Evolutionary conservation across 2,797 vertebrate species (phyloP).

Genomic region (Eulemur albifrons): DNA sequence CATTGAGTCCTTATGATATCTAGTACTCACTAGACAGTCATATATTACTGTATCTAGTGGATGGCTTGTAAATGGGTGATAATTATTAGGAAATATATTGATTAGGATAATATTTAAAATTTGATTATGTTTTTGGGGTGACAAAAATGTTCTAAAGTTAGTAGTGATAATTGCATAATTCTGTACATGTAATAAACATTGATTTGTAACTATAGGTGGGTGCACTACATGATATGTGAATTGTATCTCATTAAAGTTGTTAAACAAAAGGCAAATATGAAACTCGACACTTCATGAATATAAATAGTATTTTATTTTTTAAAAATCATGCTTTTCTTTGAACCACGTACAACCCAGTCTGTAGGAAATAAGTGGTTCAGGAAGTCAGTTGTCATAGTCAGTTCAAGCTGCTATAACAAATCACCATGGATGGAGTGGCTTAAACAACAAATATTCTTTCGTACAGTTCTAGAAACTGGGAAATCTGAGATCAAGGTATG

Average conservation of each 20-base stretch:
- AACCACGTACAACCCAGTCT: not conserved
- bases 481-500: not conserved
- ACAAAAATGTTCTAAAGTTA: not conserved
- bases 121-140: not conserved
- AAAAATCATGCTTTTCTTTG: not conserved
- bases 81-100: not conserved
- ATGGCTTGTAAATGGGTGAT: not conserved
- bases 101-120: not conserved
- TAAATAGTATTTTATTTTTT: not conserved
- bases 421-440: not conserved
- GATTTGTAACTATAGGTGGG: not conserved
- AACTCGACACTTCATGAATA: not conserved
- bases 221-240: not conserved
- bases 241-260: not conserved
- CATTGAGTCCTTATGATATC: not conserved
- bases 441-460: not conserved
- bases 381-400: not conserved
- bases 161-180: not conserved
- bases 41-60: not conserved
- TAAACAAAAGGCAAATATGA: not conserved
- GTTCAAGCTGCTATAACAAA: not conserved
- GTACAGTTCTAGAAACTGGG: not conserved
- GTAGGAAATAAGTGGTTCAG: not conserved
- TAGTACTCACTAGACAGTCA: not conserved
- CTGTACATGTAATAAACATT: not conserved